Evolutionary conservation across 2,888 invertebrate species (phyloP).

Genomic region (Dendrolimus pini): DNA sequence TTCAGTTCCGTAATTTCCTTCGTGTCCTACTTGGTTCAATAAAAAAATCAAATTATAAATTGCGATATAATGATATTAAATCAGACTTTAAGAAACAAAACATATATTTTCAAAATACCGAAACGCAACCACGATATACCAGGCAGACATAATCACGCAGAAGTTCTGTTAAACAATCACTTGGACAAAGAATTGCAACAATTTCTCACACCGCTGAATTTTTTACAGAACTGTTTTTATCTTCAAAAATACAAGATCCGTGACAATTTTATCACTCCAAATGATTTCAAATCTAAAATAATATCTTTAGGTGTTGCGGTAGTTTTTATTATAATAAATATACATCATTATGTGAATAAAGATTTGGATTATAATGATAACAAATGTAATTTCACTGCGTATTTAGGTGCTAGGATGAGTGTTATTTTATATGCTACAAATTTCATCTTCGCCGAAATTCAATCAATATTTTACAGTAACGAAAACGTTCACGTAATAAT

Average conservation of each 20-base stretch:
- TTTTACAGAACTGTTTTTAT: constrained; percentile 9
- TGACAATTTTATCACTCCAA: constrained; percentile 13
- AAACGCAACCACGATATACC: background rate
- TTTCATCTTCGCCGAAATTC: background rate
- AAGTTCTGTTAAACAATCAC: constrained; percentile 5
- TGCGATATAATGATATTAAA: too few species aligned
- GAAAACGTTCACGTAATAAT: background rate
- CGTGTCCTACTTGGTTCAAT: too few species aligned
- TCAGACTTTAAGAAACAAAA: too few species aligned
- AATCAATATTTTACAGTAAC: background rate
- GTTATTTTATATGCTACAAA: background rate
- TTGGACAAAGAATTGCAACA: constrained; percentile 13
- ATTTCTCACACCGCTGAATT: constrained; percentile 12
- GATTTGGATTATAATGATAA: too few species aligned
- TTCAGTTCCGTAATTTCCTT: too few species aligned
- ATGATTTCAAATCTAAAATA: background rate
- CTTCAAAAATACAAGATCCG: constrained; percentile 13
- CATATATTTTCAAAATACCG: background rate
- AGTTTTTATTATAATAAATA: too few species aligned
- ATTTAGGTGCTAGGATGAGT: background rate
- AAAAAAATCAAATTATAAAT: too few species aligned
- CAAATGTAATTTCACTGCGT: too few species aligned
- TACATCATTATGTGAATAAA: too few species aligned
- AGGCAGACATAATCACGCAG: background rate
- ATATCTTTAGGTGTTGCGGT: background rate